Conservation (phyloP, 2,888 invertebrate species). For the Macrosoma leucophasiata region DNA sequence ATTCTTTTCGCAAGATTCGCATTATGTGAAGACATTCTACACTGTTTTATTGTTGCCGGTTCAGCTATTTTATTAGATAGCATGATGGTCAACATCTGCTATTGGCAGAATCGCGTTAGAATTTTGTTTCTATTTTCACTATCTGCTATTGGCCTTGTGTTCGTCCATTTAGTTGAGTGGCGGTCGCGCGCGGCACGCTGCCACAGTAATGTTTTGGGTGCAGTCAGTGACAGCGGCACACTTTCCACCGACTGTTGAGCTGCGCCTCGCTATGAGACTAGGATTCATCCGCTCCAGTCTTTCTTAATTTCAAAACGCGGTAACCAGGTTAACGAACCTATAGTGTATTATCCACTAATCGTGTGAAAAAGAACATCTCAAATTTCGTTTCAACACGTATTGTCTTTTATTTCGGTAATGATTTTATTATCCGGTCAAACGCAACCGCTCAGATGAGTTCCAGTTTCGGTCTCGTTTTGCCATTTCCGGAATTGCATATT, state of each 20-base stretch:
- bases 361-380: slow-evolving; percentile 56
- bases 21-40: too few species aligned
- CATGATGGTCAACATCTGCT: too few species aligned
- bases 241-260: slow-evolving; percentile 38
- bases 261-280: slow-evolving; percentile 17
- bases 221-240: slow-evolving; percentile 45
- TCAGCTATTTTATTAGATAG: too few species aligned
- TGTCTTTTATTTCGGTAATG: slow-evolving; percentile 21
- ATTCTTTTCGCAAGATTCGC: too few species aligned
- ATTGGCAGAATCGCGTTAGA: too few species aligned
- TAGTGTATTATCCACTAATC: slow-evolving; percentile 44
- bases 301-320: slow-evolving; percentile 61
- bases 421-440: slow-evolving; percentile 14
- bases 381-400: slow-evolving; percentile 51
- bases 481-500: slow-evolving; percentile 50
- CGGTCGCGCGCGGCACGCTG: slow-evolving; percentile 51
- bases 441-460: slow-evolving; percentile 16
- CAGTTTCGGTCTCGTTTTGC: slow-evolving; percentile 39
- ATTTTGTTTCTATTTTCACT: slow-evolving; percentile 51
- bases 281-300: slow-evolving; percentile 35
- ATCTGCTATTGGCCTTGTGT: slow-evolving; percentile 63
- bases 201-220: slow-evolving; percentile 58
- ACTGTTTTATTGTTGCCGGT: too few species aligned
- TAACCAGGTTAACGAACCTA: slow-evolving; percentile 73
- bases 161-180: slow-evolving; percentile 48